These are phyloP conservation scores for Notamacropus eugenii DNA, from an alignment of 2,797 vertebrate species.

Conservation along the genomic window DNA sequence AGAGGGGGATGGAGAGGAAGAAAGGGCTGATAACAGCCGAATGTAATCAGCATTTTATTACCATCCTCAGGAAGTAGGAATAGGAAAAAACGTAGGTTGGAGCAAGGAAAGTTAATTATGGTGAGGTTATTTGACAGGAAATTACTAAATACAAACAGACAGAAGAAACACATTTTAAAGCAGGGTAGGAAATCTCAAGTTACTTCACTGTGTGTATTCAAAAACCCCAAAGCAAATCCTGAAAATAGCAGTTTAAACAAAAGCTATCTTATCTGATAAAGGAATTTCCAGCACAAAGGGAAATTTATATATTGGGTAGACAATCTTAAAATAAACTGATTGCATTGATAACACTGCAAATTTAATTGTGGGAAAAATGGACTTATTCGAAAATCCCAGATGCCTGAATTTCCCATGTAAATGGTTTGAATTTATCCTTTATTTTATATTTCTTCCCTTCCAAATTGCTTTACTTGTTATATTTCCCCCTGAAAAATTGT, in stretches of 20 bases:
- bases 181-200: constrained; percentile 86
- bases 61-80: constrained; percentile 86
- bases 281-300: constrained; percentile 84
- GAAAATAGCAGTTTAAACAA: constrained; percentile 88
- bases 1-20: constrained; percentile 63
- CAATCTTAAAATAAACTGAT: constrained; percentile 86
- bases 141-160: constrained; percentile 89
- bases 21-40: constrained; percentile 84
- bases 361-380: constrained; percentile 86
- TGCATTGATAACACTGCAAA: constrained; percentile 82
- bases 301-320: constrained; percentile 85
- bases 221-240: constrained; percentile 85
- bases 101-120: constrained; percentile 88
- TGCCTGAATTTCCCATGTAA: constrained; percentile 82
- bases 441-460: constrained; percentile 71
- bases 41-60: constrained; percentile 89
- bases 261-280: constrained; percentile 88
- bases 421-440: constrained; percentile 79
- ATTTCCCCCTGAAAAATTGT: constrained; percentile 50
- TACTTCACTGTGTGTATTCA: constrained; percentile 83
- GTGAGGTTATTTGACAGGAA: constrained; percentile 89
- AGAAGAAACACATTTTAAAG: constrained; percentile 87
- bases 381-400: constrained; percentile 83
- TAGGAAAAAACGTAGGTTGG: constrained; percentile 76
- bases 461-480: constrained; percentile 55